Percentiles rank a stretch among this genome's conserved stretches.
Conservation (phyloP, 2,113 vertebrate genomes). For the Lophochroa leadbeateri region DNA sequence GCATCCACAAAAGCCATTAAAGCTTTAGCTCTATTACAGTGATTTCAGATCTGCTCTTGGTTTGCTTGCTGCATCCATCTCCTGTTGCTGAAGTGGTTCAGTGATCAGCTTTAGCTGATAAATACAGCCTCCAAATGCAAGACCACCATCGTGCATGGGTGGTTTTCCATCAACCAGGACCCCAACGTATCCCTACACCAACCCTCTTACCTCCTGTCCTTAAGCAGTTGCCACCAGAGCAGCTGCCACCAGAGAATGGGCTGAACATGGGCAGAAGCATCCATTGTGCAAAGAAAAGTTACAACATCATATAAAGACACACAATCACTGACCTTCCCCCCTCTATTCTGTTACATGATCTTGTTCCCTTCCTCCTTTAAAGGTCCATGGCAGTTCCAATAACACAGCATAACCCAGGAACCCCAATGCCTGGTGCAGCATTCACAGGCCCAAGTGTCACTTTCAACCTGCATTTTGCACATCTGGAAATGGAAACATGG, state of each 20-base stretch:
- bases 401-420: too few relatives aligned
- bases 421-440: too few relatives aligned
- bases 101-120: neutral
- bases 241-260: neutral
- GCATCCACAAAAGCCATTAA: too few relatives aligned
- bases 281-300: rapidly evolving
- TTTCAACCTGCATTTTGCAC: neutral
- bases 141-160: rapidly evolving
- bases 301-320: rapidly evolving
- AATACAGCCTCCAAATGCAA: neutral
- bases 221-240: neutral
- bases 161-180: too few relatives aligned
- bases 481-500: rapidly evolving
- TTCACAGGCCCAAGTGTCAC: rapidly evolving
- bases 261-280: rapidly evolving
- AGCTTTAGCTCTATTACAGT: rapidly evolving
- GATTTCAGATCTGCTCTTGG: neutral
- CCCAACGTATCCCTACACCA: neutral
- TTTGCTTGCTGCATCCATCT: neutral
- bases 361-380: too few relatives aligned
- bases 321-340: rapidly evolving
- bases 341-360: rapidly evolving
- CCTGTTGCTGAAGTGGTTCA: rapidly evolving
- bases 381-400: rapidly evolving
- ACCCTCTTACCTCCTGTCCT: neutral